Evolutionary conservation across 2,113 vertebrate genomes (phyloP).

Genomic region (Bubalus kerabau): DNA sequence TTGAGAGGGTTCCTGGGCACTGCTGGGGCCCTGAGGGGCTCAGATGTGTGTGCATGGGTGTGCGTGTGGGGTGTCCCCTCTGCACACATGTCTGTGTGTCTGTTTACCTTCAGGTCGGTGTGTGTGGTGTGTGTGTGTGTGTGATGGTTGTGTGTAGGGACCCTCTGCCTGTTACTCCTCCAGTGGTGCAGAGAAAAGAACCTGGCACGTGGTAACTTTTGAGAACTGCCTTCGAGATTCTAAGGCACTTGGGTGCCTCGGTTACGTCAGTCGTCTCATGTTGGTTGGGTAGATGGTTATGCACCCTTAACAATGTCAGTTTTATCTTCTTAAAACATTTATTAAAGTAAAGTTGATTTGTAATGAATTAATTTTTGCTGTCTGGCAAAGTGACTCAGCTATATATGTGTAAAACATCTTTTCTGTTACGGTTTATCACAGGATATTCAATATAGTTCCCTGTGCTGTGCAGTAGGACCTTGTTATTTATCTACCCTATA

Average conservation of each 20-base stretch:
- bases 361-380: not conserved
- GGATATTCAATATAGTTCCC: not conserved
- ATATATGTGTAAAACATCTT: not conserved
- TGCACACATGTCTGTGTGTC: not conserved
- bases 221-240: not conserved
- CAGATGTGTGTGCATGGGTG: fast-evolving
- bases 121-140: not conserved
- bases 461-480: not conserved
- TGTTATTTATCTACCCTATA: not conserved
- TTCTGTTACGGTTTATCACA: not conserved
- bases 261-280: not conserved
- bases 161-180: not conserved
- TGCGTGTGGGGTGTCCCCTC: not conserved
- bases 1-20: not conserved
- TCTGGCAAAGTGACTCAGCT: not conserved
- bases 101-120: not conserved
- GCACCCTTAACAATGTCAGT: not conserved
- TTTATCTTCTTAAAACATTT: not conserved
- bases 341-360: not conserved
- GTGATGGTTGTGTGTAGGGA: not conserved
- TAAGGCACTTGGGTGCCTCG: not conserved
- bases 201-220: not conserved
- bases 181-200: not conserved
- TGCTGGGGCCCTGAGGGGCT: not conserved
- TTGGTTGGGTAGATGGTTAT: not conserved